These are phyloP conservation scores for Lissocephala sabroskyi DNA, from an alignment of 2,888 invertebrate genomes.

Conservation along the genomic window DNA sequence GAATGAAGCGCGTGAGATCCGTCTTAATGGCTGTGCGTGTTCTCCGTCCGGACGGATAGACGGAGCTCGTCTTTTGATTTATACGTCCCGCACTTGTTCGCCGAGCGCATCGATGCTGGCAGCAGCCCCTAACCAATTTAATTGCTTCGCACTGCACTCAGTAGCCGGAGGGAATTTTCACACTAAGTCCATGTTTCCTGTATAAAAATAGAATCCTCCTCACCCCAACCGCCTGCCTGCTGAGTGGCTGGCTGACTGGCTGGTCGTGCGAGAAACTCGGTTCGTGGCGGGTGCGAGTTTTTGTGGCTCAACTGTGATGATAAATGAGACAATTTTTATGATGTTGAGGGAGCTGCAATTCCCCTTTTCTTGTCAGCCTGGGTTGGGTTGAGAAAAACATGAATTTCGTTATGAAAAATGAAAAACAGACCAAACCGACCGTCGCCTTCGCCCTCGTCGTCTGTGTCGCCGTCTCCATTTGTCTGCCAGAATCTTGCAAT, in stretches of 20 bases:
- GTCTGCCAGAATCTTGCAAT: constrained; percentile 47
- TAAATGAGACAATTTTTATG: constrained; percentile 67
- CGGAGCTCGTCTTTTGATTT: constrained; percentile 38
- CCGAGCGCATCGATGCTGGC: constrained; percentile 1
- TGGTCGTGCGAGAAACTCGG: too few species aligned
- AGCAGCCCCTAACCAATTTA: constrained; percentile 38
- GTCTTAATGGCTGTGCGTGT: too few species aligned
- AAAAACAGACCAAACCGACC: neutral
- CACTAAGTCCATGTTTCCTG: constrained; percentile 59
- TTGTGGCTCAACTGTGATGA: constrained; percentile 45
- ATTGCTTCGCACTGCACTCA: constrained; percentile 32
- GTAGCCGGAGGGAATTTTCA: constrained; percentile 28
- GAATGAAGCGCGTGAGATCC: too few species aligned
- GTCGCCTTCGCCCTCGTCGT: neutral
- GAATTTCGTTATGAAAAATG: constrained; percentile 41
- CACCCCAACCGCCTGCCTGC: too few species aligned
- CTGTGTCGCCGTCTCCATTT: neutral
- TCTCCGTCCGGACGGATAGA: neutral
- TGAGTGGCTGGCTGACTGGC: too few species aligned
- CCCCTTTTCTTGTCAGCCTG: too few species aligned
- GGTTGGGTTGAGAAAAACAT: constrained; percentile 23
- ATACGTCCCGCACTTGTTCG: constrained; percentile 48
- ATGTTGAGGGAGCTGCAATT: constrained; percentile 17
- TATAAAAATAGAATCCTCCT: constrained; percentile 17
- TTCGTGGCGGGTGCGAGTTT: too few species aligned